Evolutionary conservation across 2,797 vertebrate genomes (phyloP), one percentile per base, ranked within the genome.

Genomic region (Columba guinea): DNA sequence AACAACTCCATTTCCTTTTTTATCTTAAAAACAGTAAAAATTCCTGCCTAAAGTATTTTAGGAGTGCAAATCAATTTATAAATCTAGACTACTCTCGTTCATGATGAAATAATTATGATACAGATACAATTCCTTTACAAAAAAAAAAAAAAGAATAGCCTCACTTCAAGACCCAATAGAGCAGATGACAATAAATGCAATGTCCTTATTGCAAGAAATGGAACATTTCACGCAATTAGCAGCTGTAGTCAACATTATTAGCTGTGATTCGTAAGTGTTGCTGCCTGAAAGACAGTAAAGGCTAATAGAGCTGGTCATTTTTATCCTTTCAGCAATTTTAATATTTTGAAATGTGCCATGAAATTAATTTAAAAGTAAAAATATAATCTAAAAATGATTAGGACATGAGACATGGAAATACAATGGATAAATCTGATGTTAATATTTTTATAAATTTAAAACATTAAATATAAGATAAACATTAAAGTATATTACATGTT

Each of bases 181-280:
- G 75, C 49, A 94, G 34, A 68, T 81, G 41, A 90, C 62, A 84
- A 90, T 94, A 95, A 88, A 88, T 75, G 44, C 49, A 88, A 78
- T 32, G 41, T 65, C 48, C 27, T 49, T 78, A 68, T 91, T 84
- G 19, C 27, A 84, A 90, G 51, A 88, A 91, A 84, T 62, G 24
- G 79, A 86, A 86, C 73, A 75, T 86, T 95, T 88, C 46, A 88
- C 79, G 69, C 41, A 81, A 77, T 87, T 94, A 94, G 32, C 37
- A 73, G 20, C 56, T 69, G 35, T 73, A 84, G 55, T 87, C 27
- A 84, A 69, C 52, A 55, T 69, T 77, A n/a, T 56, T 73, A 90
- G 5, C 41, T 81, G 10, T 48, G 26, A 69, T 34, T 86, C 3
- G 1, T 51, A 48, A 86, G 23, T 0, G 0, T 10, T 84, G 32